These are phyloP conservation scores for Styela clava DNA, from an alignment of 23 tunicate genomes.

Conservation along the genomic window DNA sequence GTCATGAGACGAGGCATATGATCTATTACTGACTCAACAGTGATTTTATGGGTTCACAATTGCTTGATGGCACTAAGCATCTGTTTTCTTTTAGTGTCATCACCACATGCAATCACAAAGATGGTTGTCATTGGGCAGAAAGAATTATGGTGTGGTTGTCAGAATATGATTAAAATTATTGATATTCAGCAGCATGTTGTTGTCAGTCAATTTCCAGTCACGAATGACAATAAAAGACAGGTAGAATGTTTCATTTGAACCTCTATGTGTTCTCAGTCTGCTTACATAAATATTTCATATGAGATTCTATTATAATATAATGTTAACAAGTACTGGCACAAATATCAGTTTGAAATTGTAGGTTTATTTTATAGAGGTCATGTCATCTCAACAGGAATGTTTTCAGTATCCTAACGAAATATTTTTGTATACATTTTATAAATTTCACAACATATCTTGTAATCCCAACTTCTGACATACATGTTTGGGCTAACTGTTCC, in stretches of 20 bases:
- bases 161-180: slow-evolving; percentile 63
- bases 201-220: slow-evolving; percentile 42
- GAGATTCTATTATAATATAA: not conserved
- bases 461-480: not conserved
- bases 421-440: too few relatives aligned
- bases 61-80: too few relatives aligned
- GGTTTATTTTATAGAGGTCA: too few relatives aligned
- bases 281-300: not conserved
- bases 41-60: too few relatives aligned
- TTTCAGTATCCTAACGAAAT: too few relatives aligned
- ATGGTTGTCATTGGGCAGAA: slow-evolving; percentile 74
- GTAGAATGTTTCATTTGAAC: slow-evolving; percentile 23
- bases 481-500: too few relatives aligned
- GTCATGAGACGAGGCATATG: too few relatives aligned
- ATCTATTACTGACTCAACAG: too few relatives aligned
- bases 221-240: slow-evolving; percentile 71
- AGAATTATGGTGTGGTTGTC: slow-evolving; percentile 96
- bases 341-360: too few relatives aligned
- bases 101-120: slow-evolving; percentile 74
- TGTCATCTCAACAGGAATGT: too few relatives aligned
- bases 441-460: not conserved
- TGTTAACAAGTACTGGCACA: too few relatives aligned
- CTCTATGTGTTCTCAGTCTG: not conserved
- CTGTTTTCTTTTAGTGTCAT: too few relatives aligned
- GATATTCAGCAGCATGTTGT: slow-evolving; percentile 45